A percentile compares a stretch with the other conserved stretches of the same genome.
These are phyloP conservation scores for Cantharis flavilabris DNA, from an alignment of 2,888 invertebrate species.

Conservation along the genomic window DNA sequence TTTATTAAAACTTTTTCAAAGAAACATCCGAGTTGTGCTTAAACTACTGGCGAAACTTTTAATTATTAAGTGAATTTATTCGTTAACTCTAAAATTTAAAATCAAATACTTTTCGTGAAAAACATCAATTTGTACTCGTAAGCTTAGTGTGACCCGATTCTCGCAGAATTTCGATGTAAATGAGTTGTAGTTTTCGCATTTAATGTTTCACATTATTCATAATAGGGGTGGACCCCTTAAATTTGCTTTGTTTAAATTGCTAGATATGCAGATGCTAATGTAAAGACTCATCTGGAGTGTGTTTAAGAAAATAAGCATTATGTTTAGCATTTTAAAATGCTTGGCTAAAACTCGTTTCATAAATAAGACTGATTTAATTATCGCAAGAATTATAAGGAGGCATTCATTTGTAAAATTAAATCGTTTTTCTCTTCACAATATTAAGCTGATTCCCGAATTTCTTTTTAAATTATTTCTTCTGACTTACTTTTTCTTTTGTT, in stretches of 20 bases:
- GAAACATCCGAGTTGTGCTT: not conserved
- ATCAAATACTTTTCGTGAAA: not conserved
- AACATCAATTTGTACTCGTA: not conserved
- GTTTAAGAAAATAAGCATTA: slow-evolving; percentile 34
- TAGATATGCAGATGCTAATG: slow-evolving; percentile 33
- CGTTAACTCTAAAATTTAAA: not conserved
- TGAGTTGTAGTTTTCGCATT: slow-evolving; percentile 27
- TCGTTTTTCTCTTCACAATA: slow-evolving; percentile 22
- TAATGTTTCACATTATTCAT: slow-evolving; percentile 18
- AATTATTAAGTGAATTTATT: not conserved
- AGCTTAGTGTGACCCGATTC: not conserved
- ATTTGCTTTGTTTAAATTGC: slow-evolving; percentile 18
- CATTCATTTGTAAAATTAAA: slow-evolving; percentile 37
- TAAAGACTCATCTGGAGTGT: slow-evolving; percentile 31
- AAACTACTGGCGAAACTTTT: not conserved
- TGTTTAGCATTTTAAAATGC: slow-evolving; percentile 31
- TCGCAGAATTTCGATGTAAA: slow-evolving; percentile 25
- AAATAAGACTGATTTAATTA: slow-evolving; percentile 40
- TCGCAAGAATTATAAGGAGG: slow-evolving; percentile 31
- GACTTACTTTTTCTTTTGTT: slow-evolving; percentile 12
- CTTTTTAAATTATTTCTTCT: not conserved
- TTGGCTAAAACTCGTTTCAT: slow-evolving; percentile 29
- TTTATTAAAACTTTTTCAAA: not conserved
- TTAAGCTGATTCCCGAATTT: slow-evolving; percentile 5
- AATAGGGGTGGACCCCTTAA: slow-evolving; percentile 22